Evolutionary conservation across 2,888 invertebrate species (phyloP), one percentile per base, ranked within the genome.

Genomic region (Hirudinaria manillensis): DNA sequence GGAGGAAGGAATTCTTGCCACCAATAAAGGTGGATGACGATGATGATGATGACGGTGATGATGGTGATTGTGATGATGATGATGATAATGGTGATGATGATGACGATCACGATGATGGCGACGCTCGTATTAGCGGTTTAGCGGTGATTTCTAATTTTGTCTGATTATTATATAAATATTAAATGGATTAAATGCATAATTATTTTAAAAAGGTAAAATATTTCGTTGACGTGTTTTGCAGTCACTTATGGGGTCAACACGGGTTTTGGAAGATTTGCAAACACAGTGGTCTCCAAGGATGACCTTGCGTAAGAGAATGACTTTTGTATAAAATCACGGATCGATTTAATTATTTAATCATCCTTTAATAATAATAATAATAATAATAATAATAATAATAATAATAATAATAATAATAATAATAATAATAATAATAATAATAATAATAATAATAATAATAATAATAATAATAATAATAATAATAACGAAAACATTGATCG

Each of bases 201-300:
- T n/a, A n/a, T n/a, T n/a, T n/a, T n/a, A n/a, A n/a, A n/a, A n/a
- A n/a, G 34, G 1, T 68, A 34, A 29, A 29, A 68, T n/a, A n/a
- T 7, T 36, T n/a, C 29, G 24, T 71, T 32, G 16, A 45, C 61
- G 38, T 55, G 10, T 74, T 61, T 82, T 83, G 74, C 80, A 89
- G 89, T 88, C 76, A 89, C 86, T 78, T 89, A 89, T 81, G 89
- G 89, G 4, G 88, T 90, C 65, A 90, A 89, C 2, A 90, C 90
- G 1, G 90, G 90, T n/a, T 89, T 90, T 82, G 90, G 90, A 70
- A 89, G 89, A 75, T 90, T 90, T 83, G 89, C 90, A 0, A 85
- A 87, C 34, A 88, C 87, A 2, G 84, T 86, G 13, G 89, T 90
- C 56, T 82, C 85, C n/a, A 83, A 85, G 21, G 88, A 89, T 66